A percentile compares a stretch with the other conserved stretches of the same genome.
phyloP scores from a whole-genome alignment of 2,888 invertebrate species.

The Hemithea aestivaria region DNA sequence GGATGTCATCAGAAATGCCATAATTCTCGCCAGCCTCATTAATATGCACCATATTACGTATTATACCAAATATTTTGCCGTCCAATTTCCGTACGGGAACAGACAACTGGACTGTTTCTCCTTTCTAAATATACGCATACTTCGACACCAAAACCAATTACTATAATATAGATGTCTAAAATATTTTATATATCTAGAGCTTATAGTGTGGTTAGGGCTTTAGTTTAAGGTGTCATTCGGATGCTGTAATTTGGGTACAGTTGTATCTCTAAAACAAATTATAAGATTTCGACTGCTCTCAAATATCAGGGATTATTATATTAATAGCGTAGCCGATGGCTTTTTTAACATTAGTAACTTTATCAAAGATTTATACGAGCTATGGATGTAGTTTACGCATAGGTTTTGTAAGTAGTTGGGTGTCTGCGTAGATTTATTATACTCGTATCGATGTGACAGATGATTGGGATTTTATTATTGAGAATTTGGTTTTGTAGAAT shows the following conservation, averaged over 20 bases:
- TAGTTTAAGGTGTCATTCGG: conserved; percentile 32
- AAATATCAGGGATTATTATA: conserved; percentile 61
- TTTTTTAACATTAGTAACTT: conserved; percentile 57
- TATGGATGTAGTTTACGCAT: conserved; percentile 57
- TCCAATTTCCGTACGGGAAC: conserved; percentile 58
- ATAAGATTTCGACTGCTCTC: conserved; percentile 31
- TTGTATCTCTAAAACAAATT: conserved; percentile 6
- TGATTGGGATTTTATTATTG: neutral
- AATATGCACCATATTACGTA: conserved; percentile 27
- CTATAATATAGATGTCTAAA: conserved; percentile 61
- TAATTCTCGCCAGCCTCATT: conserved; percentile 11
- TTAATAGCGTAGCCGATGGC: conserved; percentile 52
- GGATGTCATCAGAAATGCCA: conserved; percentile 2
- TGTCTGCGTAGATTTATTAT: conserved; percentile 18
- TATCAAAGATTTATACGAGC: conserved; percentile 68
- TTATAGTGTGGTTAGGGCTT: conserved; percentile 73
- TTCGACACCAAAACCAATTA: conserved; percentile 63
- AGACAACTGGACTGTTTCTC: conserved; percentile 61
- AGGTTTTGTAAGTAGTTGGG: conserved; percentile 35
- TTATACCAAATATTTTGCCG: conserved; percentile 69
- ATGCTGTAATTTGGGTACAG: conserved; percentile 11
- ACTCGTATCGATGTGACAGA: conserved; percentile 13
- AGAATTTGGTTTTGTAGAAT: neutral
- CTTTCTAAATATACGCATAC: conserved; percentile 52
- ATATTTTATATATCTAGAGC: conserved; percentile 75